These are phyloP conservation scores for Coelopa pilipes DNA, from an alignment of 2,888 invertebrate genomes.

Conservation along the genomic window DNA sequence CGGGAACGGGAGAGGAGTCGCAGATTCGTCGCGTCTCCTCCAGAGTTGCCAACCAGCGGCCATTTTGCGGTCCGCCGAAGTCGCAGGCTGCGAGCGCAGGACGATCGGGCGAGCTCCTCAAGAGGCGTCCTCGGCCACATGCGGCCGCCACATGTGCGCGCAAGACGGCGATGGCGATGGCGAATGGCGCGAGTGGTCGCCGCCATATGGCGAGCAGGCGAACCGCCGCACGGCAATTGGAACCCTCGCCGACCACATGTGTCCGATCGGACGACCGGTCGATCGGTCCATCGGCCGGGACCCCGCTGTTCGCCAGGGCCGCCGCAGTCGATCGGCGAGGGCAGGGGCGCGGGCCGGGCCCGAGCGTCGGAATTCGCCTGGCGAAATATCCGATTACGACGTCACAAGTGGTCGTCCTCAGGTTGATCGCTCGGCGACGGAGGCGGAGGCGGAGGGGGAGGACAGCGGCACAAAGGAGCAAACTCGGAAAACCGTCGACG, in stretches of 20 bases:
- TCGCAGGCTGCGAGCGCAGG: too few species aligned
- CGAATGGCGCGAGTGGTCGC: slow-evolving; percentile 14
- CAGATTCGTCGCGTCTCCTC: background rate
- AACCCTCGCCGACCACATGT: background rate
- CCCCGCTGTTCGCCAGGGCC: background rate
- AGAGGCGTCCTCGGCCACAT: background rate
- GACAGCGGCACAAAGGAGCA: slow-evolving; percentile 17
- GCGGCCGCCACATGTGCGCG: slow-evolving; percentile 23
- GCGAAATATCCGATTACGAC: slow-evolving; percentile 36
- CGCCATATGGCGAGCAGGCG: slow-evolving; percentile 28
- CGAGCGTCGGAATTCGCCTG: slow-evolving; percentile 14
- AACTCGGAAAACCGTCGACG: slow-evolving; percentile 7
- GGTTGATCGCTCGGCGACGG: slow-evolving; percentile 15
- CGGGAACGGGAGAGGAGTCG: background rate
- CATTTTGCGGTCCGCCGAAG: too few species aligned
- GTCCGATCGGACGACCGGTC: background rate
- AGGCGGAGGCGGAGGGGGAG: background rate
- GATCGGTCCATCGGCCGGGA: background rate
- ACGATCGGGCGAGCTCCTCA: too few species aligned
- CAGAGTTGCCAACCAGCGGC: too few species aligned
- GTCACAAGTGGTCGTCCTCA: slow-evolving; percentile 15
- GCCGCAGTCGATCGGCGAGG: background rate
- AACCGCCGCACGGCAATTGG: background rate
- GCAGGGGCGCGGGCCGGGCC: too few species aligned
- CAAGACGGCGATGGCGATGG: slow-evolving; percentile 23